A percentile compares a stretch with the other conserved stretches of the same genome.
phyloP scores from a whole-genome alignment of 2,113 vertebrate species.

The Apaloderma vittatum region DNA sequence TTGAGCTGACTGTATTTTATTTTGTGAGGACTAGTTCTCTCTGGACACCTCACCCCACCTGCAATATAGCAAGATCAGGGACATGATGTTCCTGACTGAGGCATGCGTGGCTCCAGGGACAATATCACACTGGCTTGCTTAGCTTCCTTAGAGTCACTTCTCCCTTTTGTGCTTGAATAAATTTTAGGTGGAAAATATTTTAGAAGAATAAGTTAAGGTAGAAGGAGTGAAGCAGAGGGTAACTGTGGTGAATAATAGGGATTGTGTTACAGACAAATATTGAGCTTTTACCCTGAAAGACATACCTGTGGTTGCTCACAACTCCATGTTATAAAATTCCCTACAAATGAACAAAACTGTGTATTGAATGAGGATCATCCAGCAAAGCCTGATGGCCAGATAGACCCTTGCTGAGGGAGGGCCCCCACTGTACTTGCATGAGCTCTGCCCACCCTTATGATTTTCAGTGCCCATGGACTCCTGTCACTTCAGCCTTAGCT shows the following conservation, averaged over 20 bases:
- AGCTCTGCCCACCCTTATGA: background rate
- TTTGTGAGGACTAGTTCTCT: background rate
- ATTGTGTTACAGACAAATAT: accelerated
- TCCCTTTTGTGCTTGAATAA: background rate
- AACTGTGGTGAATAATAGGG: background rate
- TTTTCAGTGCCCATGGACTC: background rate
- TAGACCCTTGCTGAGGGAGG: background rate
- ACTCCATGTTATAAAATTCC: background rate
- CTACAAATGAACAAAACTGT: background rate
- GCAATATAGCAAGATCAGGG: background rate
- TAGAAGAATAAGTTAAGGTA: background rate
- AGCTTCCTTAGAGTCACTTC: background rate
- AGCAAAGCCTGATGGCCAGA: background rate
- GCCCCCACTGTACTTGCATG: background rate
- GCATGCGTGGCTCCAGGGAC: background rate
- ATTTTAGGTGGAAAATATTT: background rate
- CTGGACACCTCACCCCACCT: background rate
- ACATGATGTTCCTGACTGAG: background rate
- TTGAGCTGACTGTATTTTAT: background rate
- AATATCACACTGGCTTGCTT: background rate
- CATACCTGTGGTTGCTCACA: background rate
- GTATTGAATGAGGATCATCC: background rate
- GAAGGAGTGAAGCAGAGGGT: background rate
- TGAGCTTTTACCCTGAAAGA: background rate
- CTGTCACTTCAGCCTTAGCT: background rate